These are phyloP conservation scores for Dastarcus helophoroides DNA, from an alignment of 2,888 invertebrate species.

Conservation along the genomic window DNA sequence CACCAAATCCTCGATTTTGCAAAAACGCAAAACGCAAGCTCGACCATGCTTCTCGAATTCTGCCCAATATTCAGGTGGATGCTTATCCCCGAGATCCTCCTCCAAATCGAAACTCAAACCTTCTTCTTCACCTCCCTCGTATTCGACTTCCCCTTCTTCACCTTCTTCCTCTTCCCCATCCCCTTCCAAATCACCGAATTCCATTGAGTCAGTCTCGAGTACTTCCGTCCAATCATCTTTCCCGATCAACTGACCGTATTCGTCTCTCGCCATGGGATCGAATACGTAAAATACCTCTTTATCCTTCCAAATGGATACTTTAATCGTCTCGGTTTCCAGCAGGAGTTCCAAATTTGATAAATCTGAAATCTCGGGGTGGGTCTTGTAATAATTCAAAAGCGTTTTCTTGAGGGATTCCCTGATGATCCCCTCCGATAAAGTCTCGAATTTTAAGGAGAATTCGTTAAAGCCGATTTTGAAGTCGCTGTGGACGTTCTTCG, in stretches of 20 bases:
- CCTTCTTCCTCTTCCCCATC: conserved; percentile 6
- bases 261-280: conserved; percentile 31
- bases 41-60: conserved; percentile 18
- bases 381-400: conserved; percentile 5
- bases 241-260: conserved; percentile 28
- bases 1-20: conserved; percentile 24
- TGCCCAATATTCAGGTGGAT: conserved; percentile 2
- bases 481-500: conserved; percentile 26
- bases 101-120: conserved; percentile 9
- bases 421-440: conserved; percentile 15
- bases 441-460: conserved; percentile 20
- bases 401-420: not conserved
- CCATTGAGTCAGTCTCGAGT: conserved; percentile 1
- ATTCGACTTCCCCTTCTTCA: conserved; percentile 9
- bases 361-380: conserved; percentile 4
- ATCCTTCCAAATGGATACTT: conserved; percentile 30
- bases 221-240: conserved; percentile 29
- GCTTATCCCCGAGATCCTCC: not conserved
- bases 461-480: conserved; percentile 31
- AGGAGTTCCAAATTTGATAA: conserved; percentile 17
- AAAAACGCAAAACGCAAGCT: conserved; percentile 30
- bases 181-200: conserved; percentile 8
- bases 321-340: conserved; percentile 24
- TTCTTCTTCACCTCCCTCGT: conserved; percentile 10
- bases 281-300: conserved; percentile 27